Conservation (phyloP, 2,888 invertebrate species). For the Gibbula magus region DNA sequence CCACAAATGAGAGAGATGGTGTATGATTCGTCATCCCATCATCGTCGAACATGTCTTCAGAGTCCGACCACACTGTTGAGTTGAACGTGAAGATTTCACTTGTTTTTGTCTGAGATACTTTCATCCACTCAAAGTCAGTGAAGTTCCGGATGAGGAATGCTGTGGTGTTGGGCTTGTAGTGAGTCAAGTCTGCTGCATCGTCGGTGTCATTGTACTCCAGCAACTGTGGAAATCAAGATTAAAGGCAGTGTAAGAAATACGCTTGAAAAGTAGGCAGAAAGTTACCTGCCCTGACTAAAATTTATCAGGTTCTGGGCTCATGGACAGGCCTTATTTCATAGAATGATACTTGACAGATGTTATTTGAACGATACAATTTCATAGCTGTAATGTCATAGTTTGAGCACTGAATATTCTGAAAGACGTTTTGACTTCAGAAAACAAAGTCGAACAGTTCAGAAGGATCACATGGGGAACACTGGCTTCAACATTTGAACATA, state of each 20-base stretch:
- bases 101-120: constrained; percentile 15
- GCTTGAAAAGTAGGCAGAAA: too few relatives aligned
- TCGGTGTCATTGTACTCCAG: constrained; percentile 66
- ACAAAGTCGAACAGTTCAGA: too few relatives aligned
- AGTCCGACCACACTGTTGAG: background rate
- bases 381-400: too few relatives aligned
- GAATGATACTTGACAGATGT: too few relatives aligned
- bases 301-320: too few relatives aligned
- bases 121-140: constrained; percentile 48
- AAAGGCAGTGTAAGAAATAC: background rate
- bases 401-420: too few relatives aligned
- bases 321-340: too few relatives aligned
- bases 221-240: constrained; percentile 46
- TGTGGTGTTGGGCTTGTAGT: constrained; percentile 23
- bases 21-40: background rate
- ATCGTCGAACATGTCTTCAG: background rate
- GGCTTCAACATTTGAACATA: too few relatives aligned
- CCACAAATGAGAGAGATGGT: constrained; percentile 36
- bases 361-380: too few relatives aligned
- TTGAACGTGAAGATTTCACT: constrained; percentile 27
- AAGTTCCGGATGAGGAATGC: constrained; percentile 51
- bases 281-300: too few relatives aligned
- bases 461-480: too few relatives aligned
- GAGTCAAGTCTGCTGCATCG: constrained; percentile 58
- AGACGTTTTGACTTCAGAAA: too few relatives aligned